phyloP scores from a whole-genome alignment of 2,888 invertebrate genomes.

The Folsomia manolachei region DNA sequence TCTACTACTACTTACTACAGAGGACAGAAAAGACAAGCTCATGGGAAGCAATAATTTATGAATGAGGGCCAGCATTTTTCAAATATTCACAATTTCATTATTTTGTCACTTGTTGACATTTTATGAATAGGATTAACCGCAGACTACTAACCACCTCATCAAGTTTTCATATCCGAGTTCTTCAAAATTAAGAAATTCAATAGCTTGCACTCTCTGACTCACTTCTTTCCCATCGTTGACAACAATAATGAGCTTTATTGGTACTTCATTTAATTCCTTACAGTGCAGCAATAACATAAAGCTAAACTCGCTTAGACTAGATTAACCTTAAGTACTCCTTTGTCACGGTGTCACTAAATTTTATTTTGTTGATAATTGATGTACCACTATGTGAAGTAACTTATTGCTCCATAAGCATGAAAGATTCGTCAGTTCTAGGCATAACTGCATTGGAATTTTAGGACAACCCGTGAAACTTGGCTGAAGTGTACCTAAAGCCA shows the following conservation, averaged over 20 bases:
- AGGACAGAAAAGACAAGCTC: too few relatives aligned
- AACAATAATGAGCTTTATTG: background rate
- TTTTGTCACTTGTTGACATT: constrained; percentile 8
- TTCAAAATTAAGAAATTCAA: background rate
- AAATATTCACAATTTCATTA: background rate
- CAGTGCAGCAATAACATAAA: background rate
- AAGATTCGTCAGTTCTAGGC: background rate
- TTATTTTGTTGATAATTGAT: too few relatives aligned
- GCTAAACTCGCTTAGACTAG: background rate
- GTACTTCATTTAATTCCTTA: too few relatives aligned
- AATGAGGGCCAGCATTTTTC: background rate
- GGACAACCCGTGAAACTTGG: too few relatives aligned
- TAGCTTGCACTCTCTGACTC: too few relatives aligned
- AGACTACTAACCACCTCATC: background rate
- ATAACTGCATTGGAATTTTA: too few relatives aligned
- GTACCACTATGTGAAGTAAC: background rate
- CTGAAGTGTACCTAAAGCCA: too few relatives aligned
- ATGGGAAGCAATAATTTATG: background rate
- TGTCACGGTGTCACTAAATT: background rate
- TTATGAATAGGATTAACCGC: constrained; percentile 4
- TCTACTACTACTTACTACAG: too few relatives aligned
- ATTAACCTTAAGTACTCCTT: background rate
- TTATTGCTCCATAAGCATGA: background rate
- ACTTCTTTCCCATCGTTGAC: background rate
- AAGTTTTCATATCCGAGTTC: background rate